phyloP scores from a whole-genome alignment of 2,797 vertebrate species.

The Oryzias dopingdopingensis region DNA sequence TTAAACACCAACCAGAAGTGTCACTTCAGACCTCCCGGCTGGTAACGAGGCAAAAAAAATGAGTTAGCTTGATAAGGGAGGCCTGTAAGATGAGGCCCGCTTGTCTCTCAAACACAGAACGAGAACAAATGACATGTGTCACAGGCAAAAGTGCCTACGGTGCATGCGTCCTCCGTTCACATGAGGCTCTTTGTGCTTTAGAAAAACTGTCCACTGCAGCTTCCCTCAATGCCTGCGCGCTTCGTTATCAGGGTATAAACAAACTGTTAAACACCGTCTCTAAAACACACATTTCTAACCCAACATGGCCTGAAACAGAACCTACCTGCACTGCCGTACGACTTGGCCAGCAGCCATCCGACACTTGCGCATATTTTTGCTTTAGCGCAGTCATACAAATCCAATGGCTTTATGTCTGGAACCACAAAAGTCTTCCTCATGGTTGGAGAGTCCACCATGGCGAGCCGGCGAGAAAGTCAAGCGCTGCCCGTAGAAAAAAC shows the following conservation, averaged over 20 bases:
- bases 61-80: conserved; percentile 52
- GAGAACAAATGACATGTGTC: conserved; percentile 72
- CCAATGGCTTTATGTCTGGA: conserved; percentile 89
- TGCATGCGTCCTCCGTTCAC: conserved; percentile 49
- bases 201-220: conserved; percentile 57
- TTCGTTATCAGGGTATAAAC: conserved; percentile 20
- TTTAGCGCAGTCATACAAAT: conserved; percentile 86
- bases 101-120: conserved; percentile 39
- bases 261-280: conserved; percentile 13
- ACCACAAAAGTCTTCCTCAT: conserved; percentile 88
- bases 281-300: neutral
- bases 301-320: conserved; percentile 26
- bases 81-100: conserved; percentile 60
- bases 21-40: conserved; percentile 41
- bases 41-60: conserved; percentile 35
- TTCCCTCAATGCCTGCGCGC: conserved; percentile 51
- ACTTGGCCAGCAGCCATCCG: conserved; percentile 88
- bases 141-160: conserved; percentile 46
- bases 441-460: conserved; percentile 85
- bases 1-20: conserved; percentile 46
- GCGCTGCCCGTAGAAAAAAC: conserved; percentile 25
- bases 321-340: conserved; percentile 88
- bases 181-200: conserved; percentile 70
- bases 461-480: conserved; percentile 50
- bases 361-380: conserved; percentile 91